Conservation (phyloP, 2,113 vertebrate species). For the Corythornis vintsioides region DNA sequence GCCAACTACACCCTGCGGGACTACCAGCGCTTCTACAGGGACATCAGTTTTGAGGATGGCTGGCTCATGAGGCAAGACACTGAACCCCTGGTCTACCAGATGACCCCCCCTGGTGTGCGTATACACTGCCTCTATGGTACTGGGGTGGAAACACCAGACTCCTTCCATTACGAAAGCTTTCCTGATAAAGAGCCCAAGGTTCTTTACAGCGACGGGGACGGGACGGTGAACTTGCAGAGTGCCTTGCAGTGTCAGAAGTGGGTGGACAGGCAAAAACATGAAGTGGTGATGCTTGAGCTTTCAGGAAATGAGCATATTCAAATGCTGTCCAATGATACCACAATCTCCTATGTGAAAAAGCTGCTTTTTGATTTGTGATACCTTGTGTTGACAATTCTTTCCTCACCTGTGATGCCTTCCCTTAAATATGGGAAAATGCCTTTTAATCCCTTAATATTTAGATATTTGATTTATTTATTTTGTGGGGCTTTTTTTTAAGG, state of each 20-base stretch:
- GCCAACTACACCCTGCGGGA: slow-evolving; percentile 91
- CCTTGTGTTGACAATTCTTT: neutral
- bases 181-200: slow-evolving; percentile 90
- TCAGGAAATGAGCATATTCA: slow-evolving; percentile 88
- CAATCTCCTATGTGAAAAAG: slow-evolving; percentile 87
- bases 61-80: slow-evolving; percentile 93
- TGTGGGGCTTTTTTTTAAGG: neutral
- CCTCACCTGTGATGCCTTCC: slow-evolving; percentile 54
- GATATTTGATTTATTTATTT: slow-evolving; percentile 61
- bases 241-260: slow-evolving; percentile 86
- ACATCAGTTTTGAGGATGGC: slow-evolving; percentile 88
- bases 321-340: slow-evolving; percentile 88
- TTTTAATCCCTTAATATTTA: slow-evolving; percentile 48
- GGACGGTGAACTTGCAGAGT: slow-evolving; percentile 93
- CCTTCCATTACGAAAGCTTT: slow-evolving; percentile 86
- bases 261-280: slow-evolving; percentile 79
- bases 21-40: slow-evolving; percentile 85
- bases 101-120: slow-evolving; percentile 82
- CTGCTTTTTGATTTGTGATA: slow-evolving; percentile 82
- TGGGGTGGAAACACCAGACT: slow-evolving; percentile 81
- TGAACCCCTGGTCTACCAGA: slow-evolving; percentile 78
- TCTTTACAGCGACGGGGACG: slow-evolving; percentile 84
- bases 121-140: slow-evolving; percentile 92
- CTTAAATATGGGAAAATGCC: slow-evolving; percentile 38
- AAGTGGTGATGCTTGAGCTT: slow-evolving; percentile 82